Percentiles rank a stretch among this genome's conserved stretches.
Conservation (phyloP, 2,797 vertebrate species). For the Steatocranus sp. region DNA sequence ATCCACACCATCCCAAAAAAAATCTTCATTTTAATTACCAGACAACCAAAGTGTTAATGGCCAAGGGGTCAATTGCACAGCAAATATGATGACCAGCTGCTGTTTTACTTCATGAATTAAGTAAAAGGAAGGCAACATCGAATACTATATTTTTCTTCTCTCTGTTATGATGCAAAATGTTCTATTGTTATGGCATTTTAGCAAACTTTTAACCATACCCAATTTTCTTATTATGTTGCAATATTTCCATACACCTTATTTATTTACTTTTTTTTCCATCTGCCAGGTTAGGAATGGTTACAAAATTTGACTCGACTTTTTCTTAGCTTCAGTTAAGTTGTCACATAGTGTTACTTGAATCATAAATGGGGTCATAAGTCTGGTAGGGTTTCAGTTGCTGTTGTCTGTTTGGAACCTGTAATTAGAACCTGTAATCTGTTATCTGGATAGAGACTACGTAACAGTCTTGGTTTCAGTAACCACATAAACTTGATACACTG, state of each 20-base stretch:
- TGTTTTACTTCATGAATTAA: background rate
- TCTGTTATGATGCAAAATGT: background rate
- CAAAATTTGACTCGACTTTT: background rate
- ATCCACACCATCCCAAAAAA: background rate
- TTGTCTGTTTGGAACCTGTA: background rate
- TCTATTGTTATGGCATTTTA: background rate
- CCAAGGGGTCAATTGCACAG: background rate
- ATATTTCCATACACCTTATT: background rate
- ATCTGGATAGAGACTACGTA: background rate
- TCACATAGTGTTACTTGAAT: background rate
- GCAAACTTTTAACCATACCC: background rate
- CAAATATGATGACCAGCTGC: background rate
- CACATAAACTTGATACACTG: background rate
- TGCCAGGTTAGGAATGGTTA: too few species aligned
- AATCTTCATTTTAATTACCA: background rate
- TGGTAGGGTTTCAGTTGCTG: background rate
- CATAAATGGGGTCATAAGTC: background rate
- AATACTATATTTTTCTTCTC: background rate
- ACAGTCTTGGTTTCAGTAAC: background rate
- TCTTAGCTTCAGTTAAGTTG: slow-evolving; percentile 2
- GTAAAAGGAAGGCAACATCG: background rate
- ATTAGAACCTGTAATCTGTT: slow-evolving; percentile 26
- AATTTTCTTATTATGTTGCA: background rate
- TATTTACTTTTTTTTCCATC: too few species aligned
- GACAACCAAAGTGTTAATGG: background rate